Percentiles rank a stretch among this genome's conserved stretches.
phyloP scores from a whole-genome alignment of 1,140 invertebrate species.

The Triops longicaudatus region DNA sequence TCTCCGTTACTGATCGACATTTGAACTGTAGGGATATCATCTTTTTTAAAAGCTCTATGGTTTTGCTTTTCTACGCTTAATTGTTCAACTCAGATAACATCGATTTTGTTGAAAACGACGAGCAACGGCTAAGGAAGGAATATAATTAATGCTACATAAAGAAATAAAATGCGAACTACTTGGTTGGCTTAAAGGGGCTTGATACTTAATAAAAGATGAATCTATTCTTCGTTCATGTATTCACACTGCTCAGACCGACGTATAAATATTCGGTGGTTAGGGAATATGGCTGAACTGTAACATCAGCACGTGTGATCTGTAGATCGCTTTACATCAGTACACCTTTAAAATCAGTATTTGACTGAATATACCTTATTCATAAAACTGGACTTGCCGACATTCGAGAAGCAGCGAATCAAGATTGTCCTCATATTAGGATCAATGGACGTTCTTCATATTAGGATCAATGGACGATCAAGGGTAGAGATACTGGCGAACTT shows the following conservation, averaged over 20 bases:
- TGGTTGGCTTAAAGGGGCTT: conserved; percentile 95
- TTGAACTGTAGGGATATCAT: conserved; percentile 66
- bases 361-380: conserved; percentile 85
- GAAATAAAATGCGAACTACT: conserved; percentile 32
- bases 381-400: conserved; percentile 99
- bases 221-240: conserved; percentile 84
- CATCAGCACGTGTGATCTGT: conserved; percentile 92
- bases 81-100: conserved; percentile 74
- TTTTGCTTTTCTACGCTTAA: conserved; percentile 59
- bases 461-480: conserved; percentile 97
- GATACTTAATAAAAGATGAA: conserved; percentile 84
- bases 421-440: no score
- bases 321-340: conserved; percentile 37
- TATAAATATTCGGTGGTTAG: conserved; percentile 98
- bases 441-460: no score
- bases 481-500: conserved; percentile 97
- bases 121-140: conserved; percentile 58
- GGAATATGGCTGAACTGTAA: conserved; percentile 98
- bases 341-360: conserved; percentile 37
- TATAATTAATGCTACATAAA: background rate
- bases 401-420: conserved; percentile 97
- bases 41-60: conserved; percentile 49
- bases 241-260: conserved; percentile 98
- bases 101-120: conserved; percentile 87
- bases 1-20: conserved; percentile 90